Evolutionary conservation across 2,888 invertebrate genomes (phyloP), one percentile per base, ranked within the genome.

Genomic region (Calameuta pallipes): DNA sequence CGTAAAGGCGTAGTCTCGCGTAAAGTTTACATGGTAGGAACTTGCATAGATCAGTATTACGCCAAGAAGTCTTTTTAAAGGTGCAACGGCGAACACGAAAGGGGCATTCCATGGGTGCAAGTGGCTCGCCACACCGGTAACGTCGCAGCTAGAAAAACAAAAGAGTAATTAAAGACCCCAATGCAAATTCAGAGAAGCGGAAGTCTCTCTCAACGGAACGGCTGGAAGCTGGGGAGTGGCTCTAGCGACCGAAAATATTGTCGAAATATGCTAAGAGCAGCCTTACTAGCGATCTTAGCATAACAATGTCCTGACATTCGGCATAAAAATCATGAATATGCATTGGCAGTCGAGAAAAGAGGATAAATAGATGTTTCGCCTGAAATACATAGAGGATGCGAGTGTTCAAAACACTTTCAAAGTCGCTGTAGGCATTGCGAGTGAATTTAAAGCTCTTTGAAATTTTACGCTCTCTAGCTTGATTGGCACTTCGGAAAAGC

Each of bases 201-300:
- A 56, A 41, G 36, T 34, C 74, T 34, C 74, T 56, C 56, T 56
- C 56, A 9, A 56, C 56, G 56, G 23, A 13, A 35, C 12, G 74
- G 30, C 23, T 74, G 74, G 23, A 12, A 35, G 12, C 74, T 12
- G 80, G 82, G 79, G 30, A n/a, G 70, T n/a, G 80, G 79, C 76
- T 80, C 70, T 79, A 73, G 77, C 80, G 76, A 82, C 75, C 82
- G 84, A 87, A 89, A 89, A 89, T 88, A 89, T 88, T 85, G 86
- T 85, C 83, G 85, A 89, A 88, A 89, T 89, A 89, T 89, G 87
- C 87, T 89, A 89, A 89, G 85, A 87, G 87, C 84, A 84, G 81
- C 83, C 82, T 83, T 81, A 56, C 83, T 85, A 82, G 83, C 82
- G 84, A 87, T 89, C 87, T 89, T 89, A 88, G 88, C 89, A 89